These are phyloP conservation scores for Taurulus bubalis DNA, from an alignment of 2,113 vertebrate genomes.

Conservation along the genomic window DNA sequence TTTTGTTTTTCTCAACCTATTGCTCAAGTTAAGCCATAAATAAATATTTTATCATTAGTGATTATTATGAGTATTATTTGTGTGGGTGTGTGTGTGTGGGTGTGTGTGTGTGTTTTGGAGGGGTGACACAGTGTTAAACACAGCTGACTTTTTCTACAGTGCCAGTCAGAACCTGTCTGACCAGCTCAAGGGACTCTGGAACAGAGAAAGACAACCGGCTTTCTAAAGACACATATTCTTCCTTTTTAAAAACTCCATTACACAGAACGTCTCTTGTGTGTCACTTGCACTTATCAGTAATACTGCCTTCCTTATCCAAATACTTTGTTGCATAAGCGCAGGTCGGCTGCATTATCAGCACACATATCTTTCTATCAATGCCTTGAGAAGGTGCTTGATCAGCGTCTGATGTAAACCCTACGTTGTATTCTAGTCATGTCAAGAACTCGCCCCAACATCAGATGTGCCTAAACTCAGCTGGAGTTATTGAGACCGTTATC, in stretches of 20 bases:
- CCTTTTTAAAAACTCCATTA: conserved; percentile 8
- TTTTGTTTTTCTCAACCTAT: conserved; percentile 25
- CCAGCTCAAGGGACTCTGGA: conserved; percentile 39
- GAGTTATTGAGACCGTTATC: conserved; percentile 9
- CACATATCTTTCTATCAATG: conserved; percentile 25
- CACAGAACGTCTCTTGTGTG: neutral
- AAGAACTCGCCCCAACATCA: conserved; percentile 5
- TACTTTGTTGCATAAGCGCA: conserved; percentile 37
- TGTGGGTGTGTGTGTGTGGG: neutral
- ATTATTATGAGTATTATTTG: neutral
- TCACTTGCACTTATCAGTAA: conserved; percentile 33
- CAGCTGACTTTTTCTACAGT: conserved; percentile 25
- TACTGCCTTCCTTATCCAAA: conserved; percentile 33
- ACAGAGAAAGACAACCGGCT: conserved; percentile 21
- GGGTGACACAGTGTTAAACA: neutral
- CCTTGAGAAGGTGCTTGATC: conserved; percentile 27
- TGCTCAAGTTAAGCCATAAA: conserved; percentile 32
- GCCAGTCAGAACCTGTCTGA: conserved; percentile 66
- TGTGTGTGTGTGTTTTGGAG: neutral
- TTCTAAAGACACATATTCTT: conserved; percentile 6
- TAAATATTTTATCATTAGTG: neutral
- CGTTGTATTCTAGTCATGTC: conserved; percentile 26
- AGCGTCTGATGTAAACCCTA: conserved; percentile 19
- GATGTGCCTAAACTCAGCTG: conserved; percentile 25
- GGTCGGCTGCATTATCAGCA: conserved; percentile 41